These are phyloP conservation scores for Mionectes macconnelli DNA, from an alignment of 2,113 vertebrate species.

Conservation along the genomic window DNA sequence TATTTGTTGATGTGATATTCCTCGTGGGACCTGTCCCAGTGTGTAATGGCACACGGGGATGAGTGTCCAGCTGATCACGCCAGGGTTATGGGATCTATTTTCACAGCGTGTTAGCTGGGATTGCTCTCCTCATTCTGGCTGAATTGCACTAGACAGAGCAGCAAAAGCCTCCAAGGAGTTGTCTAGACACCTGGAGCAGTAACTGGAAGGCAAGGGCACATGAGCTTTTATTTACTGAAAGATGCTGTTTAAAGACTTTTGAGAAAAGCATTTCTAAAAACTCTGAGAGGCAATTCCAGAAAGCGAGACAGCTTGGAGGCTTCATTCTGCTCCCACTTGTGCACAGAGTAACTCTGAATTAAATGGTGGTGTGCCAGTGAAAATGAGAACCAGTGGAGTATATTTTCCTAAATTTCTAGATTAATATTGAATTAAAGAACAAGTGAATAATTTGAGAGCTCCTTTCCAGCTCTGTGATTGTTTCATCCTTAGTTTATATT, in stretches of 20 bases:
- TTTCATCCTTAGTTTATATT: conserved; percentile 7
- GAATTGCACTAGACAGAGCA: conserved; percentile 22
- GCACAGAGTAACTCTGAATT: background rate
- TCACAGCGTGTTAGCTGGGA: background rate
- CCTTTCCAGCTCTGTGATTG: background rate
- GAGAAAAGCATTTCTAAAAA: conserved; percentile 38
- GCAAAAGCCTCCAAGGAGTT: conserved; percentile 26
- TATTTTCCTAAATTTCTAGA: background rate
- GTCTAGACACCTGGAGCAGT: conserved; percentile 66
- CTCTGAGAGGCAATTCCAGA: background rate
- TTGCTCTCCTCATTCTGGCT: background rate
- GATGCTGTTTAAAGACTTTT: conserved; percentile 34
- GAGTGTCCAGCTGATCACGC: background rate
- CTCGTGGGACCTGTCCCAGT: background rate
- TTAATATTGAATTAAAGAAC: background rate
- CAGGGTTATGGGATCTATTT: background rate
- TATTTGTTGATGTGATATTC: background rate
- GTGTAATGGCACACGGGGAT: background rate
- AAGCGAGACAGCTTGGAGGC: background rate
- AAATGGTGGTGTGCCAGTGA: background rate
- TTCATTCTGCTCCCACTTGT: background rate
- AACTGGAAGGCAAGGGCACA: conserved; percentile 56
- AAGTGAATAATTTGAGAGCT: background rate
- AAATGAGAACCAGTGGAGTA: background rate
- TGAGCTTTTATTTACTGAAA: conserved; percentile 56